Evolutionary conservation across 2,888 invertebrate species (phyloP), one percentile per base, ranked within the genome.

Genomic region (Chrysotoxum bicinctum): DNA sequence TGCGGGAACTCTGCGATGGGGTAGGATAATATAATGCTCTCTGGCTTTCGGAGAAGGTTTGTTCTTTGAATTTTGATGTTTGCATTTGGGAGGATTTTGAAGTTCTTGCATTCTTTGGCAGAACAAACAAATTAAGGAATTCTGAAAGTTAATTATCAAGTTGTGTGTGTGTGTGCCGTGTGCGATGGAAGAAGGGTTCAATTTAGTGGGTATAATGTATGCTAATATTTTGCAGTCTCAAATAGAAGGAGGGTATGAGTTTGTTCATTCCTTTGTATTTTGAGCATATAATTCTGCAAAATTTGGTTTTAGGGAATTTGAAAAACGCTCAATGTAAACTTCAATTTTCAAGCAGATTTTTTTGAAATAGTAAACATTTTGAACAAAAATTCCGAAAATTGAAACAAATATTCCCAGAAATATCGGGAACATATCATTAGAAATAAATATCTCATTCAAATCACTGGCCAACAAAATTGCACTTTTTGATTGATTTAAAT

Each of bases 121-220:
- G 64, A 64, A 45, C 45, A 64, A 64, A 64, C 64, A 64, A 64
- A 64, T 64, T 64, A 64, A 64, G 64, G 64, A 64, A 45, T 32
- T 14, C 64, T 19, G 8, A 64, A 64, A 64, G 64, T 64, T 64
- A 64, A 64, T 64, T 45, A 64, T 30, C 19, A 32, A 64, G 19
- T 64, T 45, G 32, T 45, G 3, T 16, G 8, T 21, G 6, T 26
- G 10, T 45, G 3, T 32, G 30, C 19, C n/a, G 12, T 45, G 19
- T 30, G 5, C 30, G 40, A 26, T 26, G 60, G 10, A 40, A 26
- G 21, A 21, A 37, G 21, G 35, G 35, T 35, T 58, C 21, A 21
- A 21, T 58, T 37, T 21, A 21, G 21, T 30, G 35, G 4, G 7
- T 7, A 4, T 35, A 56, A 35, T 19, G 12, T 35, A 56, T 35